A percentile compares a stretch with the other conserved stretches of the same genome.
These are phyloP conservation scores for Silurus meridionalis DNA, from an alignment of 2,113 vertebrate genomes.

Conservation along the genomic window DNA sequence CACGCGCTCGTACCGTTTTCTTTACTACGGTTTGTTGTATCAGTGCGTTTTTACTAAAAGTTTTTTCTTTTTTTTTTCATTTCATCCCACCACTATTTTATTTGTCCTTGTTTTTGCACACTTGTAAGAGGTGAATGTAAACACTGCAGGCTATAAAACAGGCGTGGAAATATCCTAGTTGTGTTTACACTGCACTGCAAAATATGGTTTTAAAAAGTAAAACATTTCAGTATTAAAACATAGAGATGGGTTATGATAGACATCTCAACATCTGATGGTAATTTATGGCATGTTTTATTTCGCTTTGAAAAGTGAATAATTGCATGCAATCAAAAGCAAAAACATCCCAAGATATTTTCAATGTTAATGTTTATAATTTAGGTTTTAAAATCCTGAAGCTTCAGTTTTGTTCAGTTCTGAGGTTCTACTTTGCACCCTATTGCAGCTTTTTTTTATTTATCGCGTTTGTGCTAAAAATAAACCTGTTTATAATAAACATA, in stretches of 20 bases:
- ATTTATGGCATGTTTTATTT: too few species aligned
- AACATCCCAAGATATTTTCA: too few species aligned
- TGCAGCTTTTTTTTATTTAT: neutral
- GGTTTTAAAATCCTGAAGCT: neutral
- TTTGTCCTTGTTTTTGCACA: neutral
- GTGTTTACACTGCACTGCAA: neutral
- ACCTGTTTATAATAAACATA: neutral
- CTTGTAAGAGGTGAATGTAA: slow-evolving; percentile 31
- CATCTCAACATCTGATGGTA: too few species aligned
- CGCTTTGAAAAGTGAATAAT: too few species aligned
- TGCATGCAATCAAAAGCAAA: too few species aligned
- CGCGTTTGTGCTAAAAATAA: neutral
- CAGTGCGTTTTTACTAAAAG: slow-evolving; percentile 28
- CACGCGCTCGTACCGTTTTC: slow-evolving; percentile 50
- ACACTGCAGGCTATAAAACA: slow-evolving; percentile 30
- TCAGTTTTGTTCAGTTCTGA: neutral
- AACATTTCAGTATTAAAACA: too few species aligned
- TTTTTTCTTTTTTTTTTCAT: slow-evolving; percentile 22
- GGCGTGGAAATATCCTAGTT: neutral
- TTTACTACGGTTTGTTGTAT: slow-evolving; percentile 44
- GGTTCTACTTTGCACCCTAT: neutral
- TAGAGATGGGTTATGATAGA: too few species aligned
- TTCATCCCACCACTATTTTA: slow-evolving; percentile 12
- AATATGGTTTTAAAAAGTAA: too few species aligned
- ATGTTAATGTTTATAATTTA: too few species aligned